Percentiles rank a stretch among this genome's conserved stretches.
Evolutionary conservation across 2,888 invertebrate species (phyloP).

Genomic region (Drosophila neotestacea): DNA sequence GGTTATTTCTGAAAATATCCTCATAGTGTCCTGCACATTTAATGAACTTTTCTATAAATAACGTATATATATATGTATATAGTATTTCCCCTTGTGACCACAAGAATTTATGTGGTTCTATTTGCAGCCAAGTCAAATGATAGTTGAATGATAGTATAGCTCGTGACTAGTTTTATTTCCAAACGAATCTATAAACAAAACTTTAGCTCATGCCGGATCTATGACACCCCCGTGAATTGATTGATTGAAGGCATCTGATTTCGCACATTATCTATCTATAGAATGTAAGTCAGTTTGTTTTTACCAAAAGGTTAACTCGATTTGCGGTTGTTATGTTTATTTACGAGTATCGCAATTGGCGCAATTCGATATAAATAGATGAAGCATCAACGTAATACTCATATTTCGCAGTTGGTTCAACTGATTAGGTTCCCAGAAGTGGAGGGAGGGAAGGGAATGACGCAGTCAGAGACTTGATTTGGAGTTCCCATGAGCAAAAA

Average conservation of each 20-base stretch:
- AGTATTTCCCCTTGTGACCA: background rate
- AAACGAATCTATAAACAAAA: no score
- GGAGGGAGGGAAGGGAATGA: background rate
- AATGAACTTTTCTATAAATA: background rate
- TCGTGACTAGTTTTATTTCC: slow-evolving; percentile 5
- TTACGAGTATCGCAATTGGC: slow-evolving; percentile 18
- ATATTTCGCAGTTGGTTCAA: slow-evolving; percentile 13
- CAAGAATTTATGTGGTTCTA: background rate
- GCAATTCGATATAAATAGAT: slow-evolving; percentile 43
- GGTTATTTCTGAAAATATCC: background rate
- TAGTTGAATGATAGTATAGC: slow-evolving; percentile 1
- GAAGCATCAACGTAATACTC: slow-evolving; percentile 16
- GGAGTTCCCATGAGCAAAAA: slow-evolving; percentile 37
- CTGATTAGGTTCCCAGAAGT: slow-evolving; percentile 4
- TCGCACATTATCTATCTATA: slow-evolving; percentile 41
- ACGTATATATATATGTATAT: background rate
- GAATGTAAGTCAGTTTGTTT: slow-evolving; percentile 24
- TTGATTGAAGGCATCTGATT: slow-evolving; percentile 36
- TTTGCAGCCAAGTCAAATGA: background rate
- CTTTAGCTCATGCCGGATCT: slow-evolving; percentile 23
- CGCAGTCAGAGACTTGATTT: slow-evolving; percentile 5
- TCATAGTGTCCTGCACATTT: background rate
- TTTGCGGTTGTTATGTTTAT: slow-evolving; percentile 30
- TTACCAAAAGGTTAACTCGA: slow-evolving; percentile 43
- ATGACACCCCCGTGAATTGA: slow-evolving; percentile 29